A percentile compares a stretch with the other conserved stretches of the same genome.
phyloP scores from a whole-genome alignment of 2,797 vertebrate genomes.

The Vireo griseus region DNA sequence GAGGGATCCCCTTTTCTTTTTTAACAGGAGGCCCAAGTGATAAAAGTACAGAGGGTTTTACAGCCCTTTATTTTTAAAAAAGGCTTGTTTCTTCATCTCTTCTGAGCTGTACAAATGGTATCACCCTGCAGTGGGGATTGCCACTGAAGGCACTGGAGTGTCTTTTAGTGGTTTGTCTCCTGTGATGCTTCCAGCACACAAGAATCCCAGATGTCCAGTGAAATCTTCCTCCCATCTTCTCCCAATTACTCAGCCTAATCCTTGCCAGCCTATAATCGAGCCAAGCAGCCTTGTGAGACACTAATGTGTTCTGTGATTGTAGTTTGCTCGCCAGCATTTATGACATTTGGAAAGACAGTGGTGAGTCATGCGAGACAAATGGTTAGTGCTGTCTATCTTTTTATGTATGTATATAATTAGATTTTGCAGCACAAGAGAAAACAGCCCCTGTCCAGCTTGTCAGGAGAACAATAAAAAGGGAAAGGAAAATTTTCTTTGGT shows the following conservation, averaged over 20 bases:
- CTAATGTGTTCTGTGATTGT: constrained; percentile 1
- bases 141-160: background rate
- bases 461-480: background rate
- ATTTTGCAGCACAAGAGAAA: constrained; percentile 4
- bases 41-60: background rate
- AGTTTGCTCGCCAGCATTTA: constrained; percentile 28
- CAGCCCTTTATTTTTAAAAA: background rate
- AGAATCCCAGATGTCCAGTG: background rate
- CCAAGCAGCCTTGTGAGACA: constrained; percentile 28
- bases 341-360: constrained; percentile 43
- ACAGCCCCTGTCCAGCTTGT: constrained; percentile 9
- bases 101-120: background rate
- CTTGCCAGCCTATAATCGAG: background rate
- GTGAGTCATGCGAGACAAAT: constrained; percentile 57
- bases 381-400: constrained; percentile 1
- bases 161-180: background rate
- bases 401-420: constrained; percentile 28
- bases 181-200: background rate
- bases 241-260: constrained; percentile 18
- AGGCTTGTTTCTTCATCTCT: background rate
- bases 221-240: constrained; percentile 17
- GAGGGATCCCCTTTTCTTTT: background rate
- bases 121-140: rapidly evolving
- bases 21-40: background rate
- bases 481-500: background rate